phyloP scores from a whole-genome alignment of 2,797 vertebrate genomes.

The Esox lucius region DNA sequence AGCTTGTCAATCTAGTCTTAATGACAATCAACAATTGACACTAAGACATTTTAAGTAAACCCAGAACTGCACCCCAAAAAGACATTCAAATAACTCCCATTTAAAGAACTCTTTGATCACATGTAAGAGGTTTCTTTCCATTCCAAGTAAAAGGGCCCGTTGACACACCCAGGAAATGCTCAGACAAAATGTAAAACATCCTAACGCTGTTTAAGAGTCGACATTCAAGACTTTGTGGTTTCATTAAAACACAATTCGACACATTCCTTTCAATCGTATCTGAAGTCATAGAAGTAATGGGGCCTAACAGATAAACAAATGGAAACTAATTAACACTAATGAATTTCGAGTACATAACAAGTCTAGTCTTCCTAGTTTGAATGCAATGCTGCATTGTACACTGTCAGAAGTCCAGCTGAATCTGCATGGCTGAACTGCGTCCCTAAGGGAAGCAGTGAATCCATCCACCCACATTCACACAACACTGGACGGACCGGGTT shows the following conservation, averaged over 20 bases:
- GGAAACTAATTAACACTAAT: conserved; percentile 46
- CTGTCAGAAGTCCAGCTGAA: conserved; percentile 25
- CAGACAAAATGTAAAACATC: conserved; percentile 52
- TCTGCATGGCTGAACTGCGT: conserved; percentile 25
- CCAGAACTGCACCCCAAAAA: conserved; percentile 41
- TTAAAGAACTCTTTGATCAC: conserved; percentile 56
- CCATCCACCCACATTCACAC: background rate
- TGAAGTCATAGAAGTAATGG: conserved; percentile 41
- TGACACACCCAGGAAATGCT: conserved; percentile 47
- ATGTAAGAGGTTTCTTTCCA: conserved; percentile 37
- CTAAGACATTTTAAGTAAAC: conserved; percentile 21
- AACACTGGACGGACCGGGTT: conserved; percentile 32
- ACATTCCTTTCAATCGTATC: conserved; percentile 46
- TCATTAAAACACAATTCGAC: conserved; percentile 52
- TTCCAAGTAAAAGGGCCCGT: conserved; percentile 43
- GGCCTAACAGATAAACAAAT: conserved; percentile 37
- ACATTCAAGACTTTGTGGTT: conserved; percentile 41
- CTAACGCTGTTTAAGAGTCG: conserved; percentile 30
- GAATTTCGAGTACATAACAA: conserved; percentile 35
- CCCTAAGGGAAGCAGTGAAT: conserved; percentile 13
- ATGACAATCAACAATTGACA: conserved; percentile 11
- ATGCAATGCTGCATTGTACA: background rate
- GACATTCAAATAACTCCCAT: conserved; percentile 50
- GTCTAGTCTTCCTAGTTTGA: background rate
- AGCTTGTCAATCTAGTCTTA: conserved; percentile 32